Percentiles rank a stretch among this genome's conserved stretches.
These are phyloP conservation scores for Prinia subflava DNA, from an alignment of 2,113 vertebrate genomes.

Conservation along the genomic window DNA sequence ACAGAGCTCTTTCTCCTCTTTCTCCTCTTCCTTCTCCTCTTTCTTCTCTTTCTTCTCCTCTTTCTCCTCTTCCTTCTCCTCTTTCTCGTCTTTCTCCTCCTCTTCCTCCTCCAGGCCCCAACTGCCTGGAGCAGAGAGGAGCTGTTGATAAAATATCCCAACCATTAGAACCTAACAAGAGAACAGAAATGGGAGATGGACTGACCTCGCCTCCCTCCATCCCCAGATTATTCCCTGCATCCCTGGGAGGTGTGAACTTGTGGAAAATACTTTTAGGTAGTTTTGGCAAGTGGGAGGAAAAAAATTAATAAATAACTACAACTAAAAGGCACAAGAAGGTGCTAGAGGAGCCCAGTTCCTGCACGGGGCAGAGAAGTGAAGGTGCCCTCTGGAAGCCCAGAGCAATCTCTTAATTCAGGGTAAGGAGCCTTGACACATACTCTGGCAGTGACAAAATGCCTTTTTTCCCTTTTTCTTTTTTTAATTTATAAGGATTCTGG, in stretches of 20 bases:
- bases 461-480: fast-evolving
- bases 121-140: neutral
- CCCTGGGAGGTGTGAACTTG: neutral
- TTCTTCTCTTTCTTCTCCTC: neutral
- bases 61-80: neutral
- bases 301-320: neutral
- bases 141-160: constrained; percentile 56
- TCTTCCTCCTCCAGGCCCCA: neutral
- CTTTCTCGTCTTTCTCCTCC: neutral
- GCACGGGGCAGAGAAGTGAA: fast-evolving
- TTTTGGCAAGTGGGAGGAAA: neutral
- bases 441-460: neutral
- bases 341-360: neutral
- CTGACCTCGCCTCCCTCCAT: neutral
- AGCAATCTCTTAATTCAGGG: fast-evolving
- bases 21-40: neutral
- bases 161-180: neutral
- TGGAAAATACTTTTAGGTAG: neutral
- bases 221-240: neutral
- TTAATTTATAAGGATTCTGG: neutral
- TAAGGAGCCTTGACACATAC: neutral
- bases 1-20: neutral
- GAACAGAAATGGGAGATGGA: neutral
- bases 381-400: neutral
- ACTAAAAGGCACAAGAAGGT: neutral